phyloP scores from a whole-genome alignment of 2,888 invertebrate species.

The Branchellion lobata region DNA sequence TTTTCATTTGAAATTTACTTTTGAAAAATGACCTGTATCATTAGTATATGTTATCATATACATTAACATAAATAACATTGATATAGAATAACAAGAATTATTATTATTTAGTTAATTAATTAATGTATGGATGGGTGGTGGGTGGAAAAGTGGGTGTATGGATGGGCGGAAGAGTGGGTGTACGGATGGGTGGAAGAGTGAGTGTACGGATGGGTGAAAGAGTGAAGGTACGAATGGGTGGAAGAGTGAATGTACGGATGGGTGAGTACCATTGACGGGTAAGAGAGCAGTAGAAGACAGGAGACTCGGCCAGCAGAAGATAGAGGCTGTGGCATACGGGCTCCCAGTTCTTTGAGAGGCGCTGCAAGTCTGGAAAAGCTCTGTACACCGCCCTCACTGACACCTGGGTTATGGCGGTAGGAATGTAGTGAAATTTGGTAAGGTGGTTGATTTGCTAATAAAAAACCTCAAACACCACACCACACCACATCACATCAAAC shows the following conservation, averaged over 20 bases:
- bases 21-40: neutral
- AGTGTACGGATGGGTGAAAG: too few species aligned
- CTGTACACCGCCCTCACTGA: constrained; percentile 49
- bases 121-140: too few species aligned
- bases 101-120: too few species aligned
- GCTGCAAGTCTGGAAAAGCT: constrained; percentile 50
- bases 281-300: constrained; percentile 46
- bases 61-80: too few species aligned
- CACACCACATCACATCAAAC: neutral
- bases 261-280: constrained; percentile 49
- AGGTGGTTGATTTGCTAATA: neutral
- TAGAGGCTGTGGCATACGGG: constrained; percentile 48
- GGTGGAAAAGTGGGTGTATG: too few species aligned
- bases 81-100: too few species aligned
- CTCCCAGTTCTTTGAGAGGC: constrained; percentile 49
- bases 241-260: too few species aligned
- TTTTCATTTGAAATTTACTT: neutral
- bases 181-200: too few species aligned
- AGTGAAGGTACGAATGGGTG: too few species aligned
- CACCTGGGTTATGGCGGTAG: constrained; percentile 14
- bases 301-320: constrained; percentile 48
- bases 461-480: constrained; percentile 16
- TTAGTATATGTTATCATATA: too few species aligned
- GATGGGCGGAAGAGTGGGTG: too few species aligned
- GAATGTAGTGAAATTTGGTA: too few species aligned